Evolutionary conservation across 1,140 invertebrate genomes (phyloP).

Genomic region (Caenorhabditis tropicalis): DNA sequence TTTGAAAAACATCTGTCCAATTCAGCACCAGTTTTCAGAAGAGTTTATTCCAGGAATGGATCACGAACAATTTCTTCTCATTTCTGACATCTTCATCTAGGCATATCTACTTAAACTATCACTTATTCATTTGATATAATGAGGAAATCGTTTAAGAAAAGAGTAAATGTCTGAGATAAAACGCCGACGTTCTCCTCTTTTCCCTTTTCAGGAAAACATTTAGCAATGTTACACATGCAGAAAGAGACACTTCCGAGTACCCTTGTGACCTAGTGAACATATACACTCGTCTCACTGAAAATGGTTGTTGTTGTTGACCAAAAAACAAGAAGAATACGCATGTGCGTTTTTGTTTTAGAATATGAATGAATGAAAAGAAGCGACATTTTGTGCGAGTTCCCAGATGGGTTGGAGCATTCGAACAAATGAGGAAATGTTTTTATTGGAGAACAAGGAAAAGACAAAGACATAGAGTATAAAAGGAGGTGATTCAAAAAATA

Average conservation of each 20-base stretch:
- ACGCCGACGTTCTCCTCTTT: not conserved
- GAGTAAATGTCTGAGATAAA: not conserved
- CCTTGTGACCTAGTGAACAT: conserved; percentile 34
- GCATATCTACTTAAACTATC: not conserved
- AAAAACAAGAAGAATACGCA: not conserved
- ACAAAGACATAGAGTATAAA: not conserved
- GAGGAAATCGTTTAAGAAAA: not conserved
- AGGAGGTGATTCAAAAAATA: conserved; percentile 29
- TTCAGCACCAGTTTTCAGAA: too few relatives aligned
- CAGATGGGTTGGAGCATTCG: not conserved
- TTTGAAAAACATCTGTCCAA: too few relatives aligned
- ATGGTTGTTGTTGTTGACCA: conserved; percentile 41
- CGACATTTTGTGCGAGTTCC: not conserved
- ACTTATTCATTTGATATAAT: not conserved
- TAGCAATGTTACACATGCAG: not conserved
- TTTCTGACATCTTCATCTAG: not conserved
- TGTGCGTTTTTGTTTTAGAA: conserved; percentile 15
- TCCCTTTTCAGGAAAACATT: not conserved
- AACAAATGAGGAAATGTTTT: not conserved
- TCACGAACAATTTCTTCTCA: too few relatives aligned
- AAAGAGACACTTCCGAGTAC: conserved; percentile 9
- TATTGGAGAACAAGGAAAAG: not conserved
- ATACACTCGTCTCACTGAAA: not conserved
- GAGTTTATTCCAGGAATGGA: too few relatives aligned
- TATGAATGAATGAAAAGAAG: conserved; percentile 37